Conservation (phyloP, 2,797 vertebrate genomes). For the Enteromius trimaculatus region DNA sequence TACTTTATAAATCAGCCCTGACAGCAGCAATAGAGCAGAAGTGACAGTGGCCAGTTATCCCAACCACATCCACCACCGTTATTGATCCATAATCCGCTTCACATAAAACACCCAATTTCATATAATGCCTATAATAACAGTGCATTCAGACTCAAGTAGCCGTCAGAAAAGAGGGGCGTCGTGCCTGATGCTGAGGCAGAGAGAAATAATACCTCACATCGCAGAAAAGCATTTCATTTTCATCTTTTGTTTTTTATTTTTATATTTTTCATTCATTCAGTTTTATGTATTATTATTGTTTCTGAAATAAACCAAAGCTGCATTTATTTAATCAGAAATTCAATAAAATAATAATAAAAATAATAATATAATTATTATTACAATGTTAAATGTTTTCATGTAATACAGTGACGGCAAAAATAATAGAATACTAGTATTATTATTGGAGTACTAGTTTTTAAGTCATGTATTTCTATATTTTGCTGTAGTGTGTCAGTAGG, state of each 20-base stretch:
- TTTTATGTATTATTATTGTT: slow-evolving; percentile 50
- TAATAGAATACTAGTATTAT: too few species aligned
- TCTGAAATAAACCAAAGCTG: not conserved
- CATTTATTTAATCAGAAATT: not conserved
- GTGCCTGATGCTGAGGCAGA: slow-evolving; percentile 86
- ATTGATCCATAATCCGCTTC: slow-evolving; percentile 97
- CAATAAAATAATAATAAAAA: not conserved
- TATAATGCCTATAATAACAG: slow-evolving; percentile 98
- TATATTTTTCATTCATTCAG: slow-evolving; percentile 39
- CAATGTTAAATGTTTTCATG: too few species aligned
- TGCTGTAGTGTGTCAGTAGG: too few species aligned
- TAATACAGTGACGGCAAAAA: too few species aligned
- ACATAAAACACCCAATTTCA: slow-evolving; percentile 95
- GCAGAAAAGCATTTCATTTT: slow-evolving; percentile 64
- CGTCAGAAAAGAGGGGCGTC: slow-evolving; percentile 81
- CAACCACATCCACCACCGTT: slow-evolving; percentile 91
- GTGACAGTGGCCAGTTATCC: slow-evolving; percentile 94
- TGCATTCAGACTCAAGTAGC: slow-evolving; percentile 91
- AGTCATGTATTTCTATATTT: too few species aligned
- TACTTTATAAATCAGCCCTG: slow-evolving; percentile 81
- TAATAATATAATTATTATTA: not conserved
- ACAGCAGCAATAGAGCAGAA: slow-evolving; percentile 87
- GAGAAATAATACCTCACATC: slow-evolving; percentile 74
- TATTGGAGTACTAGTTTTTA: too few species aligned
- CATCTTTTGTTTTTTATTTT: not conserved